Percentiles rank a stretch among this genome's conserved stretches.
These are phyloP conservation scores for Phataginus tricuspis DNA, from an alignment of 2,797 vertebrate species.

Conservation along the genomic window DNA sequence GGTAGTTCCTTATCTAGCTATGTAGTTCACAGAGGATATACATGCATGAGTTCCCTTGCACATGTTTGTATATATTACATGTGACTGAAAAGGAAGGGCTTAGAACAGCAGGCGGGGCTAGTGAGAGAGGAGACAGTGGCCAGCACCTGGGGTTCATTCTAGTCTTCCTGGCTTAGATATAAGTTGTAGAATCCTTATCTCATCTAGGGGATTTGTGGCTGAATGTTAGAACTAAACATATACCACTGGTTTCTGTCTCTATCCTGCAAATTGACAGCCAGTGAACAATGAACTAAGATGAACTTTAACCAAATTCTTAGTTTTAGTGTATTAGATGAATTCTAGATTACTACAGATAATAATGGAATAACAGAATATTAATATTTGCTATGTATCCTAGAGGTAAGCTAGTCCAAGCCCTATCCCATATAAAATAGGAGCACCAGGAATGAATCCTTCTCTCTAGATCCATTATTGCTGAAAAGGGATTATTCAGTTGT, in stretches of 20 bases:
- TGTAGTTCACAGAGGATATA: background rate
- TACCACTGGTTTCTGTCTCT: background rate
- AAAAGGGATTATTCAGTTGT: conserved; percentile 22
- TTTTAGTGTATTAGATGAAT: conserved; percentile 34
- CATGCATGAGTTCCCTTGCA: background rate
- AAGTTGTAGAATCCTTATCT: background rate
- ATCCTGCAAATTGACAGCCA: conserved; percentile 29
- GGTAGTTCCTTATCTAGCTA: background rate
- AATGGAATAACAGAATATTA: conserved; percentile 32
- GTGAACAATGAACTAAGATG: background rate
- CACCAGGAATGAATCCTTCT: background rate
- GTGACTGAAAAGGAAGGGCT: conserved; percentile 24
- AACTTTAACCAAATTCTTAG: conserved; percentile 1
- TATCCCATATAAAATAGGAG: conserved; percentile 15
- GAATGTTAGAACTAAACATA: background rate
- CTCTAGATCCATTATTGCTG: background rate
- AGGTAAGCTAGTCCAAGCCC: background rate
- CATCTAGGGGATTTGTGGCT: background rate
- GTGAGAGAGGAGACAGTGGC: background rate
- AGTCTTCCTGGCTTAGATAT: background rate
- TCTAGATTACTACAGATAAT: background rate
- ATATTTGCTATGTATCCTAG: background rate
- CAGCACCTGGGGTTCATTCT: background rate
- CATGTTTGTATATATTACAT: background rate
- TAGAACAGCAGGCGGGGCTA: background rate